A percentile compares a stretch with the other conserved stretches of the same genome.
phyloP scores from a whole-genome alignment of 2,888 invertebrate genomes.

The Heliconius erato region DNA sequence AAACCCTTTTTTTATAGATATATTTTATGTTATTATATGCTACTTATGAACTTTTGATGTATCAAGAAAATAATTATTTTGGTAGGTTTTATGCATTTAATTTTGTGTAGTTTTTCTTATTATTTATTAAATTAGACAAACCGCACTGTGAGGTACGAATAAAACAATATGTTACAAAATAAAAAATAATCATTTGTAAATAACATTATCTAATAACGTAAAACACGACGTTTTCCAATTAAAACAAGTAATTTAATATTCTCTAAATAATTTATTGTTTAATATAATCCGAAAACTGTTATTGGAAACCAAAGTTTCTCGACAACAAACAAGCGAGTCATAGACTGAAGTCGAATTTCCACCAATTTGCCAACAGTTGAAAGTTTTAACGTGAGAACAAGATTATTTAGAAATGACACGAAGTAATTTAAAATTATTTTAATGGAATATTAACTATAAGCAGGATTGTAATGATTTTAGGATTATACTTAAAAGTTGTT shows the following conservation, averaged over 20 bases:
- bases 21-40: too few species aligned
- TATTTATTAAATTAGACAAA: too few species aligned
- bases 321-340: conserved; percentile 31
- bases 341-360: conserved; percentile 28
- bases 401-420: conserved; percentile 3
- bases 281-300: conserved; percentile 36
- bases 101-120: too few species aligned
- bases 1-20: too few species aligned
- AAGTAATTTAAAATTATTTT: not conserved
- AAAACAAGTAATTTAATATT: not conserved
- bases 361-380: conserved; percentile 23
- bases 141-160: too few species aligned
- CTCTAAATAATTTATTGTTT: conserved; percentile 18
- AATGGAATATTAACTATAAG: not conserved
- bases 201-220: not conserved
- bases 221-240: not conserved
- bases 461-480: too few species aligned
- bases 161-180: too few species aligned
- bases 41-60: too few species aligned
- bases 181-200: not conserved
- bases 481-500: too few species aligned
- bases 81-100: too few species aligned
- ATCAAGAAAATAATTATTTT: too few species aligned
- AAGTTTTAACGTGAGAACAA: conserved; percentile 8
- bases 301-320: conserved; percentile 28